Conservation (phyloP, 2,888 invertebrate species). For the Capitulum mitella region DNA sequence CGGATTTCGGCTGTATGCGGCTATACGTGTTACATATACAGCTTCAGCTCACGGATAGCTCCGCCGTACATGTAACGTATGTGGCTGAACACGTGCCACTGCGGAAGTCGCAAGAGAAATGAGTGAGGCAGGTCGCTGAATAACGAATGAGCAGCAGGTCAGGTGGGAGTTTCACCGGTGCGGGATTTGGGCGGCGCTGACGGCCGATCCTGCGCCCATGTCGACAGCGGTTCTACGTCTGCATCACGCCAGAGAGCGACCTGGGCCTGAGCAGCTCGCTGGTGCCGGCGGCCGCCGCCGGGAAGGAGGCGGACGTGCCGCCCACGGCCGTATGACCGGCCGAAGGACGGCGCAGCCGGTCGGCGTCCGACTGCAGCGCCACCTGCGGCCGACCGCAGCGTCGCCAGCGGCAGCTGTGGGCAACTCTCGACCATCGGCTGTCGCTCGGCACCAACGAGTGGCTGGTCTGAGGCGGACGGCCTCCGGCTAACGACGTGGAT, state of each 20-base stretch:
- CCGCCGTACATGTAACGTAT: too few species aligned
- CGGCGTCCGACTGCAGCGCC: neutral
- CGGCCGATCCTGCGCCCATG: too few species aligned
- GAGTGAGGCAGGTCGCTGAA: too few species aligned
- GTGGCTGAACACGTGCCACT: too few species aligned
- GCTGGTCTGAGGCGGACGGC: neutral
- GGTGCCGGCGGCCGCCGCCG: neutral
- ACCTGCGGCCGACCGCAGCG: neutral
- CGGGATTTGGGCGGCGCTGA: too few species aligned
- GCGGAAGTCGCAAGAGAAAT: too few species aligned
- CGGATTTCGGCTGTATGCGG: too few species aligned
- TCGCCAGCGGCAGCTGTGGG: neutral
- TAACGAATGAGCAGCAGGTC: too few species aligned
- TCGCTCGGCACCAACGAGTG: neutral
- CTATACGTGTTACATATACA: too few species aligned
- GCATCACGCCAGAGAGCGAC: slow-evolving; percentile 10
- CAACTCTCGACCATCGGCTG: neutral
- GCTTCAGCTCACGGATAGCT: too few species aligned
- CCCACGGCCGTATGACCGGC: slow-evolving; percentile 17
- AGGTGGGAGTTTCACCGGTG: too few species aligned
- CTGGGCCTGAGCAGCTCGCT: neutral
- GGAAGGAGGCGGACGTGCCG: neutral
- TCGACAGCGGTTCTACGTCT: slow-evolving; percentile 9
- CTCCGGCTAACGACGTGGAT: too few species aligned
- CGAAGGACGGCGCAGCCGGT: neutral